Evolutionary conservation across 1,140 invertebrate species (phyloP), one percentile per base, ranked within the genome.

Genomic region (Idris sp.): DNA sequence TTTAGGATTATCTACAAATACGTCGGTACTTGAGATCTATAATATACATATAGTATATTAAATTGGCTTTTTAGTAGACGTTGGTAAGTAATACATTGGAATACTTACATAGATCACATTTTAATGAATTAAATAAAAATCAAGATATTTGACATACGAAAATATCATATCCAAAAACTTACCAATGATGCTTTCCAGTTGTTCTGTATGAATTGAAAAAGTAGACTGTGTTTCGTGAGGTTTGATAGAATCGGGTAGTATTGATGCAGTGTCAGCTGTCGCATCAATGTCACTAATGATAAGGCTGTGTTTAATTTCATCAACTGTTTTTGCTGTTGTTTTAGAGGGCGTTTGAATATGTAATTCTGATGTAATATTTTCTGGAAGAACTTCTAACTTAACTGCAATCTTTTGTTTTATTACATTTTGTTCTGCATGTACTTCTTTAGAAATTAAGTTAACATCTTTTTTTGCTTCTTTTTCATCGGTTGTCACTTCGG

Each of bases 211-310:
- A 40, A 82, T 61, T 51, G 78, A 74, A 43, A 83, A 67, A 31
- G 59, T 81, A 9, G 81, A 83, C 76, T 67, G 46, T 53, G 84
- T 82, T 67, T 72, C 46, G 44, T 79, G 59, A 36, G 84, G 83
- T 61, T 81, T 80, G 10, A 88, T 65, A 22, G 80, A 72, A 65
- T 87, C 84, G 22, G 82, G 77, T 69, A 90, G 67, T 75, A 84
- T 82, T 77, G 82, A 81, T 82, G 88, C 87, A n/a, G 80, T 68
- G 81, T 89, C 88, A 67, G 81, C 88, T 58, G 85, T 81, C 38
- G 83, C 79, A 74, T 78, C 80, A 56, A 87, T 79, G 75, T 90
- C 87, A 54, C 87, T 90, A 30, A 91, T 81, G 9, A 90, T 85
- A 22, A 91, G 44, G 49, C 89, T 86, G 69, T 89, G 86, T 43